phyloP scores from a whole-genome alignment of 2,797 vertebrate genomes.

The Meriones psammophilus region DNA sequence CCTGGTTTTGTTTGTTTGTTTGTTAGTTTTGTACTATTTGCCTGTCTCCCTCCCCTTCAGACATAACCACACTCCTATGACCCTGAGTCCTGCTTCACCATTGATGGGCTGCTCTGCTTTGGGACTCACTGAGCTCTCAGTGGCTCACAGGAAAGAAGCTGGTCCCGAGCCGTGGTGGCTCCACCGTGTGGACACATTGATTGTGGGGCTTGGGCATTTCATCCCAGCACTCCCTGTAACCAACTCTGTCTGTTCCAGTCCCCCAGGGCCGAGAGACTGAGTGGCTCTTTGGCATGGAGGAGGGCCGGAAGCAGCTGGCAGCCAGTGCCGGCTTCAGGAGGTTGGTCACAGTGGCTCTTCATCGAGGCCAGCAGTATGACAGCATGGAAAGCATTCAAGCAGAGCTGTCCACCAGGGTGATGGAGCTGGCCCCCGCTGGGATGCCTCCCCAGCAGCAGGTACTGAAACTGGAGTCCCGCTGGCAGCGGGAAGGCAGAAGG shows the following conservation, averaged over 20 bases:
- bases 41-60: neutral
- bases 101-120: neutral
- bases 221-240: slow-evolving; percentile 53
- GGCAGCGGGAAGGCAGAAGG: neutral
- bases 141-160: slow-evolving; percentile 24
- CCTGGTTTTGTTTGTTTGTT: neutral
- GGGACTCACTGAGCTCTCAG: neutral
- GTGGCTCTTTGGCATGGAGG: slow-evolving; percentile 96
- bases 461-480: slow-evolving; percentile 47
- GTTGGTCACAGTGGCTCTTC: slow-evolving; percentile 93
- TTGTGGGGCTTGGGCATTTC: slow-evolving; percentile 19
- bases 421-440: slow-evolving; percentile 95
- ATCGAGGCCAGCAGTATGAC: slow-evolving; percentile 95
- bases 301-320: slow-evolving; percentile 94
- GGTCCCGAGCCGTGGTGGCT: neutral
- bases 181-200: neutral
- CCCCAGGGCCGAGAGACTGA: slow-evolving; percentile 97
- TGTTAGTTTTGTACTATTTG: neutral
- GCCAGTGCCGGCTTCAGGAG: slow-evolving; percentile 93
- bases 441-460: slow-evolving; percentile 96
- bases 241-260: slow-evolving; percentile 88
- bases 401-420: slow-evolving; percentile 95
- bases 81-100: neutral
- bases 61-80: neutral
- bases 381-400: slow-evolving; percentile 96